Conservation (phyloP, 37 sponge, comb jelly and placozoan genomes). For the Chondrilla cf. caribensis region DNA sequence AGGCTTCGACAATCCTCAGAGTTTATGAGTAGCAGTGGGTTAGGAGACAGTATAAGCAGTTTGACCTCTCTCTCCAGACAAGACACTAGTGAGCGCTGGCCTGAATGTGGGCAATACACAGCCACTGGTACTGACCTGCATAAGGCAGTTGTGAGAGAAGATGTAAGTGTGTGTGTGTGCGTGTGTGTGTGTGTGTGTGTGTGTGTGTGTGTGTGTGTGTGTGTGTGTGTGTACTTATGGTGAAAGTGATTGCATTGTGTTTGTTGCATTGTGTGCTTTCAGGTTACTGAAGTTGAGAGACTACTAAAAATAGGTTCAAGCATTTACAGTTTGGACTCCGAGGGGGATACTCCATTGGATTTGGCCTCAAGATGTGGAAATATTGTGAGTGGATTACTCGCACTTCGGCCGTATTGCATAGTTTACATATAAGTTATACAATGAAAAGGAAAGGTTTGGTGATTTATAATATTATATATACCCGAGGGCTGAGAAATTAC, state of each 20-base stretch:
- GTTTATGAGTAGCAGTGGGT: constrained; percentile 1
- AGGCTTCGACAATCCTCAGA: not conserved
- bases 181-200: not conserved
- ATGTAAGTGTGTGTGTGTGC: not conserved
- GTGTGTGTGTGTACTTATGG: too few species aligned
- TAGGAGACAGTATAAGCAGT: constrained; percentile 15
- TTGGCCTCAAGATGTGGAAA: not conserved
- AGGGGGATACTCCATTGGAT: constrained; percentile 4
- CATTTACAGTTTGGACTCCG: constrained; percentile 6
- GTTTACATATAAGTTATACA: too few species aligned
- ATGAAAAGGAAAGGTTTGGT: too few species aligned
- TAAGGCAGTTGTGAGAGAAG: not conserved
- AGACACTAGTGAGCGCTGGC: constrained; percentile 12
- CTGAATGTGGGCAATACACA: constrained; percentile 17
- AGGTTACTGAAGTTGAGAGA: not conserved
- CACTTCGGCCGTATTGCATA: too few species aligned
- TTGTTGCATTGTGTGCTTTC: not conserved
- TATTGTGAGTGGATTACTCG: not conserved
- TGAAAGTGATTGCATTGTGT: not conserved
- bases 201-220: too few species aligned
- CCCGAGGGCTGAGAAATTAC: too few species aligned
- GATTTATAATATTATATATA: too few species aligned
- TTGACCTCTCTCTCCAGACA: constrained; percentile 16
- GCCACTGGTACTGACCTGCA: constrained; percentile 22
- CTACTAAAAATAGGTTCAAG: constrained; percentile 6